Conservation (phyloP, 2,888 invertebrate genomes). For the Atrina japonica region DNA sequence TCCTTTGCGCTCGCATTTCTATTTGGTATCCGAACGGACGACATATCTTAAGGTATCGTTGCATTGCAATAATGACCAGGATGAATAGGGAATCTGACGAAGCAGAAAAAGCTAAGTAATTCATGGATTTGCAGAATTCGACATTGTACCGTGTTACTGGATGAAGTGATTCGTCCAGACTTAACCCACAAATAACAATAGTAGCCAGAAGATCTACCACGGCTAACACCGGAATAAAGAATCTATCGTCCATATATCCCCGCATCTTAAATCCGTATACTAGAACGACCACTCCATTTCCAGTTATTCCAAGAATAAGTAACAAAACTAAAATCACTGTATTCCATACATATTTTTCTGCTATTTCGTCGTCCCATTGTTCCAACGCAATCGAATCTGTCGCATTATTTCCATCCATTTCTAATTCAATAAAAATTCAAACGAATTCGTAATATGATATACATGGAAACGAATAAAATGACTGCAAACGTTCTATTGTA, state of each 20-base stretch:
- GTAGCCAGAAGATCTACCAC: slow-evolving; percentile 32
- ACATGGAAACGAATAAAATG: no score
- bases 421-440: no score
- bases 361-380: no score
- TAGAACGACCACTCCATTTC: slow-evolving; percentile 28
- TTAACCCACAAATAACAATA: slow-evolving; percentile 17
- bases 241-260: slow-evolving; percentile 33
- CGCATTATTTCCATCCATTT: no score
- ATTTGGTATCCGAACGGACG: slow-evolving; percentile 31
- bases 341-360: no score
- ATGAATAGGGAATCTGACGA: slow-evolving; percentile 22
- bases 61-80: slow-evolving; percentile 29
- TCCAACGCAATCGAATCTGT: no score
- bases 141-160: slow-evolving; percentile 24
- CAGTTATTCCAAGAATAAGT: slow-evolving; percentile 15
- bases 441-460: no score
- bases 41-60: slow-evolving; percentile 36
- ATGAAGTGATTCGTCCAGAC: slow-evolving; percentile 17
- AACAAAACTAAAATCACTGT: no score
- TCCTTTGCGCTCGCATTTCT: slow-evolving; percentile 7
- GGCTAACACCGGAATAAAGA: slow-evolving; percentile 39
- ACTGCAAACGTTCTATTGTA: no score
- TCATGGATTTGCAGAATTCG: slow-evolving; percentile 22
- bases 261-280: slow-evolving; percentile 21
- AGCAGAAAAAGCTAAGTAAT: slow-evolving; percentile 12